Evolutionary conservation across 2,113 vertebrate species (phyloP), one percentile per base, ranked within the genome.

Genomic region (Cyprinodon brontotheroides): DNA sequence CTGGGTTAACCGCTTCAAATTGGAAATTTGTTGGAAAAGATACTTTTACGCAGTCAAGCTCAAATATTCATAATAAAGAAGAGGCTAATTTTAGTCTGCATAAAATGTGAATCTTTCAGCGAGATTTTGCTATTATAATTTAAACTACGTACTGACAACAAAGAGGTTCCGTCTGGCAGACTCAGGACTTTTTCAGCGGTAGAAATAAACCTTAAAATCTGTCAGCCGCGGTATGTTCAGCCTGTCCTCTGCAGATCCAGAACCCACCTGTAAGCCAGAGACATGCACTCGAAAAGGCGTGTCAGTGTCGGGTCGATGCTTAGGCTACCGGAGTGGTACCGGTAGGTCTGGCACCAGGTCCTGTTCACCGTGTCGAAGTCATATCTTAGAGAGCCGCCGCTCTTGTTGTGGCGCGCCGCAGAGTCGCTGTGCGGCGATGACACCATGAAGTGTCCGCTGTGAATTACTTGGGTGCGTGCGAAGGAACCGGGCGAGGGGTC

Each of bases 391-490:
- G 91, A 65, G 0, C 77, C 63, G 20, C 59, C 88, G 66, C 91
- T 93, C 68, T 86, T 94, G 41, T 93, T 86, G 40, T 94, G 83
- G 47, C 96, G 95, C 60, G 93, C 86, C 59, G 91, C 70, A 0
- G 93, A 91, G 86, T 99, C 97, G 41, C 94, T 96, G 94, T 99
- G 97, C 0, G 97, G 98, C 0, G 97, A 98, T 0, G 97, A 99
- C 85, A 99, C 96, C 97, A 99, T 99, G 90, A 99, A 99, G 92
- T 99, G 98, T 0, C 98, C 98, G 64, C 98, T 99, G 93, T 99
- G 98, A 89, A 99, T 99, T 68, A 99, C 97, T 89, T 99, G 97
- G 0, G 90, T 85, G 48, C 92, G 74, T 57, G 89, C 83, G 65
- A 92, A 79, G 0, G 73, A 50, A 2, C 70, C 84, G 0, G 68